A percentile compares a stretch with the other conserved stretches of the same genome.
Conservation (phyloP, 2,888 invertebrate species). For the Prosapia bicincta region DNA sequence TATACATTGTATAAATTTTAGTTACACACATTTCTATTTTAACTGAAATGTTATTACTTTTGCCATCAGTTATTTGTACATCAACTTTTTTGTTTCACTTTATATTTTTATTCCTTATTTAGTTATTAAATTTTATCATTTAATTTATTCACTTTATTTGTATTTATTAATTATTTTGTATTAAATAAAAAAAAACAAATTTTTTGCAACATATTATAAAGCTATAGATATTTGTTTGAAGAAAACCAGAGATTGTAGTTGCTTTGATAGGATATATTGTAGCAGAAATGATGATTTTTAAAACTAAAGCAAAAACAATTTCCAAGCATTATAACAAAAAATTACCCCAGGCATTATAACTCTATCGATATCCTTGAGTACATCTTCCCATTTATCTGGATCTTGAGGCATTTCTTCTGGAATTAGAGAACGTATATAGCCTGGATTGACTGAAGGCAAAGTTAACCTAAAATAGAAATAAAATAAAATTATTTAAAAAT, state of each 20-base stretch:
- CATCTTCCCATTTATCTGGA: slow-evolving; percentile 79
- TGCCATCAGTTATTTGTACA: no score
- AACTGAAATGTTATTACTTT: no score
- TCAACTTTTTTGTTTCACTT: no score
- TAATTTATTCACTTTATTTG: no score
- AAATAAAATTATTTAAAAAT: background rate
- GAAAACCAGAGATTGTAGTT: background rate
- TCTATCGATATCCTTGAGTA: slow-evolving; percentile 81
- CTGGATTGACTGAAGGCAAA: slow-evolving; percentile 84
- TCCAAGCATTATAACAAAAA: background rate
- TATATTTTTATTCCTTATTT: no score
- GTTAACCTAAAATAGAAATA: slow-evolving; percentile 51
- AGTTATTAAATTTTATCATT: no score
- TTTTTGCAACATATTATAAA: background rate
- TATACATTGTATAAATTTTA: no score
- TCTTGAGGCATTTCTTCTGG: slow-evolving; percentile 80
- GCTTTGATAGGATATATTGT: background rate
- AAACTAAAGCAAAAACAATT: slow-evolving; percentile 5
- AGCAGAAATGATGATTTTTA: background rate
- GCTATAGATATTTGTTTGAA: slow-evolving; percentile 4
- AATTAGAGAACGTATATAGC: slow-evolving; percentile 76
- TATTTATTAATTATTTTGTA: no score
- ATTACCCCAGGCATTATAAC: slow-evolving; percentile 87
- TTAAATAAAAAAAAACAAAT: no score
- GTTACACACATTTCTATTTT: no score